phyloP scores from a whole-genome alignment of 2,113 vertebrate species.

The Hymenochirus boettgeri region DNA sequence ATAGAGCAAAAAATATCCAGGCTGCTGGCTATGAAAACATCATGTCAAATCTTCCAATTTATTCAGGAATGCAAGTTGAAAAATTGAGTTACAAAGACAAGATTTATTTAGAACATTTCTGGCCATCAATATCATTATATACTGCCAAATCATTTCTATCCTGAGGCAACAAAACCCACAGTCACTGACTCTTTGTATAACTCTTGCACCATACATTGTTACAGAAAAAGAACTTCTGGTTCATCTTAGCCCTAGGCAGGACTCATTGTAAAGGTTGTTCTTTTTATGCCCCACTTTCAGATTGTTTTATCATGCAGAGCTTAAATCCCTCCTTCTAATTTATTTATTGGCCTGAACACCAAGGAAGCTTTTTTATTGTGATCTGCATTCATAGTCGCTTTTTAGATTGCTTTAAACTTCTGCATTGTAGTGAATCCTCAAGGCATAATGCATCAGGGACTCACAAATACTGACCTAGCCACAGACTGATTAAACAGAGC shows the following conservation, averaged over 20 bases:
- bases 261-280: constrained; percentile 56
- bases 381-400: constrained; percentile 47
- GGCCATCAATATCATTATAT: constrained; percentile 52
- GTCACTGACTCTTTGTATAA: constrained; percentile 51
- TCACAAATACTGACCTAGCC: constrained; percentile 44
- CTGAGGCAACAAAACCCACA: constrained; percentile 55
- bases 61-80: constrained; percentile 41
- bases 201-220: constrained; percentile 49
- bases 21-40: constrained; percentile 36
- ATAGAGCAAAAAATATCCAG: constrained; percentile 22
- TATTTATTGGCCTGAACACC: constrained; percentile 60
- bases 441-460: constrained; percentile 33
- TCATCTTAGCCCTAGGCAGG: constrained; percentile 52
- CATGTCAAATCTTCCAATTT: constrained; percentile 44
- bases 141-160: constrained; percentile 50
- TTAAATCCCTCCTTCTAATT: constrained; percentile 56
- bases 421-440: constrained; percentile 42
- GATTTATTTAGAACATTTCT: constrained; percentile 53
- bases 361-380: constrained; percentile 54
- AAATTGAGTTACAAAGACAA: constrained; percentile 43
- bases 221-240: constrained; percentile 57
- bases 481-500: constrained; percentile 30
- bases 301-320: constrained; percentile 54
- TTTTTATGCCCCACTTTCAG: constrained; percentile 55
- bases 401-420: constrained; percentile 51